A percentile compares a stretch with the other conserved stretches of the same genome.
Conservation (phyloP, 2,113 vertebrate genomes). For the Copsychus sechellarum region DNA sequence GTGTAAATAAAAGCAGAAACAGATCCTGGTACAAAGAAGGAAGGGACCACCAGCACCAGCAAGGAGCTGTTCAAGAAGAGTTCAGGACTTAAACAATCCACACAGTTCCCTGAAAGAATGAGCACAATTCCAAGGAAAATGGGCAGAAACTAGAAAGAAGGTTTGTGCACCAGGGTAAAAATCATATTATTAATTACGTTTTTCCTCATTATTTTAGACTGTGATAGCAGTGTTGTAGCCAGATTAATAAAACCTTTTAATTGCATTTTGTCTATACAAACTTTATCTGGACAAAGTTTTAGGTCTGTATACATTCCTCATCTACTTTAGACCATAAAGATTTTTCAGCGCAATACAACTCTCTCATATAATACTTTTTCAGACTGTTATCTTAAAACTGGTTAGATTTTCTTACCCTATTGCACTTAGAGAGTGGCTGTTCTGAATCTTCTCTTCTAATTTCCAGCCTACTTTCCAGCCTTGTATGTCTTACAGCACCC, state of each 20-base stretch:
- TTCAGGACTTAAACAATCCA: background rate
- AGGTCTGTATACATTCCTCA: background rate
- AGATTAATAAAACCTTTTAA: background rate
- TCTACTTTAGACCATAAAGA: background rate
- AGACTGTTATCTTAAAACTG: background rate
- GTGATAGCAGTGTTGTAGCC: background rate
- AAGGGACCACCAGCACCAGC: fast-evolving
- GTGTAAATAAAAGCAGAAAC: background rate
- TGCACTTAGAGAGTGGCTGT: background rate
- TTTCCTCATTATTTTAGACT: background rate
- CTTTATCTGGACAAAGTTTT: background rate
- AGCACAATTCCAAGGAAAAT: background rate
- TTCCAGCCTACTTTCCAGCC: background rate
- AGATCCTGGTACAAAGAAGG: background rate
- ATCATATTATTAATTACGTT: background rate
- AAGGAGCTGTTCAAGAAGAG: background rate
- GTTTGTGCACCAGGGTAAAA: background rate
- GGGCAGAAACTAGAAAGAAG: background rate
- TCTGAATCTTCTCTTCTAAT: background rate
- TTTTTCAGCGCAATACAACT: background rate
- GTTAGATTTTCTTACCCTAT: background rate
- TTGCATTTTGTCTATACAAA: background rate
- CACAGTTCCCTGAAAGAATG: background rate
- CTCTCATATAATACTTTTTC: background rate
- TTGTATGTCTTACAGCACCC: background rate